Conservation (phyloP, 2,113 vertebrate genomes). For the Corythornis vintsioides region DNA sequence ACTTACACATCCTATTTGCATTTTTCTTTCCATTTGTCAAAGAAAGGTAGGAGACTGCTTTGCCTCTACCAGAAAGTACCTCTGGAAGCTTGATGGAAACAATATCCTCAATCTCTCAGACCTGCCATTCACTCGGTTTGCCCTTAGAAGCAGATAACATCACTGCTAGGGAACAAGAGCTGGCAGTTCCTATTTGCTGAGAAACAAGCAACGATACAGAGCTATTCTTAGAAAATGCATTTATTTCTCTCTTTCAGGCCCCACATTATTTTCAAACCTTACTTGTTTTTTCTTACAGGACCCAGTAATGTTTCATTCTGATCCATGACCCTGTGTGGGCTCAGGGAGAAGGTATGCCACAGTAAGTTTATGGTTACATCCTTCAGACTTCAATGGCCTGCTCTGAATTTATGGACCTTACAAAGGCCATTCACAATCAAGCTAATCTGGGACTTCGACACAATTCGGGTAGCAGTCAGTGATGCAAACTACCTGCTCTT, state of each 20-base stretch:
- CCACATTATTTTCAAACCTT: not conserved
- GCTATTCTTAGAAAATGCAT: not conserved
- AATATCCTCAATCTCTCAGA: not conserved
- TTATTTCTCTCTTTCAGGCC: not conserved
- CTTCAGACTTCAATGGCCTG: not conserved
- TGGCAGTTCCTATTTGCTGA: not conserved
- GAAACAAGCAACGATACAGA: not conserved
- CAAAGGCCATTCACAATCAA: not conserved
- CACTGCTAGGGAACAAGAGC: rapidly evolving
- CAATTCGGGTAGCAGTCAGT: not conserved
- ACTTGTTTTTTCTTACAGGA: not conserved
- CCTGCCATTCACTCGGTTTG: rapidly evolving
- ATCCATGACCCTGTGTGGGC: not conserved
- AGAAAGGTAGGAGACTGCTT: not conserved
- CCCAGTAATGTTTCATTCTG: not conserved
- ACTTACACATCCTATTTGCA: not conserved
- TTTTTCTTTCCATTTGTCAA: not conserved
- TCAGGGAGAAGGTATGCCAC: not conserved
- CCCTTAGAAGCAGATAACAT: not conserved
- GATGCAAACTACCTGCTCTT: not conserved
- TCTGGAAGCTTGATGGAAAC: not conserved
- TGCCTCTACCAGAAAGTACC: not conserved
- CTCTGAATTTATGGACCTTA: not conserved
- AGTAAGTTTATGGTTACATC: not conserved
- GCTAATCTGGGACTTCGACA: not conserved